phyloP scores from a whole-genome alignment of 2,888 invertebrate genomes.

The Entomobrya proxima region DNA sequence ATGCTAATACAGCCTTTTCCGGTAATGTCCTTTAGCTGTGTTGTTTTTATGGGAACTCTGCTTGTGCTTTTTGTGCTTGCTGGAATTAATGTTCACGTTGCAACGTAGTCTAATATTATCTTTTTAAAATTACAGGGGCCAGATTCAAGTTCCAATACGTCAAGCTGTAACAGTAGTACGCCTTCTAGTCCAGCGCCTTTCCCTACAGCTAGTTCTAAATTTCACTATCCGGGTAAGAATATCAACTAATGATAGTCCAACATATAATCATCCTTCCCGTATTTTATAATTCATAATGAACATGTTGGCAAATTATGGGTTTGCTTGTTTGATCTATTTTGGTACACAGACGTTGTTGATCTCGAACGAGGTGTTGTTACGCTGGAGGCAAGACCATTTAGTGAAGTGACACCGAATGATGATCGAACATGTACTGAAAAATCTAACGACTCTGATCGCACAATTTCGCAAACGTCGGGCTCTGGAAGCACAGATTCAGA shows the following conservation, averaged over 20 bases:
- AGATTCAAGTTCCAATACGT: constrained; percentile 94
- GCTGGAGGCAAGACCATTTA: constrained; percentile 79
- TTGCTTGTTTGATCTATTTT: too few relatives aligned
- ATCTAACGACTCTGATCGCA: constrained; percentile 80
- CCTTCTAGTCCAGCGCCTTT: constrained; percentile 90
- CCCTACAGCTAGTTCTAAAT: constrained; percentile 81
- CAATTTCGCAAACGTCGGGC: constrained; percentile 80
- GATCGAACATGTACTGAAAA: constrained; percentile 74
- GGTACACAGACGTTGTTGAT: too few relatives aligned
- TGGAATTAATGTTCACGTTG: neutral
- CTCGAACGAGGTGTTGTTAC: constrained; percentile 78
- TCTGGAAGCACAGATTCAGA: constrained; percentile 90
- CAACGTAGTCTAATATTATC: neutral
- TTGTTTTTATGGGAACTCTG: too few relatives aligned
- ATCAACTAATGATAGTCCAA: neutral
- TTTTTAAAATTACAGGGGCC: constrained; percentile 78
- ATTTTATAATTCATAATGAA: neutral
- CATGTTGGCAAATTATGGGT: too few relatives aligned
- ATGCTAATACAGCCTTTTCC: constrained; percentile 81
- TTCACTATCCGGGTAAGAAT: constrained; percentile 86
- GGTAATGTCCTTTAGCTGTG: constrained; percentile 77
- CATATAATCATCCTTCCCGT: too few relatives aligned
- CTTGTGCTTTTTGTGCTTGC: too few relatives aligned
- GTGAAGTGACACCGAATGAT: constrained; percentile 64
- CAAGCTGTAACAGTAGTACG: constrained; percentile 97